Evolutionary conservation across 92 coral and sea anemone species (phyloP), one percentile per base, ranked within the genome.

Genomic region (Epizoanthus ramosus): DNA sequence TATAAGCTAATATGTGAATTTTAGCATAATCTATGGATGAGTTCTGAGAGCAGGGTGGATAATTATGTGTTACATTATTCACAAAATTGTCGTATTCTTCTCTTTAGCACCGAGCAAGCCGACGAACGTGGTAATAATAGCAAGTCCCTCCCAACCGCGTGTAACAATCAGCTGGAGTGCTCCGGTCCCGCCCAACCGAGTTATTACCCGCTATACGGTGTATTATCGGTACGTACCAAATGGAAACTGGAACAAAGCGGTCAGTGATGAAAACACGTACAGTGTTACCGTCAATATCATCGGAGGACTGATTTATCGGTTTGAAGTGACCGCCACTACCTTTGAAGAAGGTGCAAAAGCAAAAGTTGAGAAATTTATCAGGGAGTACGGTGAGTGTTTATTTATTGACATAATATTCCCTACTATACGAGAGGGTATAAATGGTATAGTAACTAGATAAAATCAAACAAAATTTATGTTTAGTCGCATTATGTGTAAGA

Each of bases 161-260:
- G 70, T 65, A 37, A 6, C 43, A 37, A 6, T 37, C 43, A 37
- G 43, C 43, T 37, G 43, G 43, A 65, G 33, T 10, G 14, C 18
- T 10, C 70, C 70, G 3, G 12, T 43, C 3, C n/a, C 70, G 13
- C 70, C 70, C 18, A 65, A 65, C 41, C 43, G 70, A n/a, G 43
- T 25, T 65, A 65, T 65, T 25, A 28, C 41, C 19, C n/a, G 43
- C 70, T 65, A 65, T 39, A 65, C 70, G 7, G 70, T 65, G 70
- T 65, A 65, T 65, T 65, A 65, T 28, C 39, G 31, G 68, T 63
- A 63, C 68, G 18, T 63, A 63, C 68, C 68, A 24, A 14, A 63
- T 17, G 68, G 68, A 63, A 0, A 24, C 37, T 8, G 18, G 68
- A 22, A 1, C 0, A 10, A 0, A 18, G 15, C 3, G 15, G 5